Evolutionary conservation across 2,113 vertebrate species (phyloP), one percentile per base, ranked within the genome.

Genomic region (Dicaeum eximium): DNA sequence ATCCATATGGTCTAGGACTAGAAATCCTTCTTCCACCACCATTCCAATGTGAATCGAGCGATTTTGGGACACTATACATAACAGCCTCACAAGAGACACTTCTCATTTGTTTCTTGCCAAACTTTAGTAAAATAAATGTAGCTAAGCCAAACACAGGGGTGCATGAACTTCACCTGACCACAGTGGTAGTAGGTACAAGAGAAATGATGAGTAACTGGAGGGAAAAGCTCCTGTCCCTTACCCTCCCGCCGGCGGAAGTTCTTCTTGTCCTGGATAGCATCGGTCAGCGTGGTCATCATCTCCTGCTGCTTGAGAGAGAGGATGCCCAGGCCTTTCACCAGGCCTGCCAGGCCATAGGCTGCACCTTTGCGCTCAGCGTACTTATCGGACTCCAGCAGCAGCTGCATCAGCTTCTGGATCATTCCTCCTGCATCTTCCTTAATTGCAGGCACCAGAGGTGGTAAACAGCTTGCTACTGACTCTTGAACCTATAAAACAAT

Each of bases 241-340:
- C 99, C 99, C 88, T 99, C 99, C 95, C 99, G 98, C 35, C 99
- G 98, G 65, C 99, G 98, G 95, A 99, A 99, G 96, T 99, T 99
- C 96, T 99, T 99, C 98, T 99, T 99, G 97, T 99, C 99, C 96
- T 99, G 99, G 94, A 99, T 99, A 89, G 99, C 99, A 16, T 99
- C 99, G 0, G 99, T 99, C 73, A 99, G 97, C 0, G 99, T 99
- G 70, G 98, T 98, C 99, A 99, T 99, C 97, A 99, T 99, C 65
- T 99, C 99, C 97, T 99, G 99, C 97, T 99, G 99, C 93, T 99
- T 99, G 56, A 99, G 99, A 0, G 99, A 99, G 44, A 99, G 98
- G 96, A 99, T 99, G 47, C 99, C 99, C 19, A 99, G 98, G 44
- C 99, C 99, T 80, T 99, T 99, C 83, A 99, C 99, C 93, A 99